Conservation (phyloP, 92 coral and sea anemone genomes). For the Virgularia gustaviana region DNA sequence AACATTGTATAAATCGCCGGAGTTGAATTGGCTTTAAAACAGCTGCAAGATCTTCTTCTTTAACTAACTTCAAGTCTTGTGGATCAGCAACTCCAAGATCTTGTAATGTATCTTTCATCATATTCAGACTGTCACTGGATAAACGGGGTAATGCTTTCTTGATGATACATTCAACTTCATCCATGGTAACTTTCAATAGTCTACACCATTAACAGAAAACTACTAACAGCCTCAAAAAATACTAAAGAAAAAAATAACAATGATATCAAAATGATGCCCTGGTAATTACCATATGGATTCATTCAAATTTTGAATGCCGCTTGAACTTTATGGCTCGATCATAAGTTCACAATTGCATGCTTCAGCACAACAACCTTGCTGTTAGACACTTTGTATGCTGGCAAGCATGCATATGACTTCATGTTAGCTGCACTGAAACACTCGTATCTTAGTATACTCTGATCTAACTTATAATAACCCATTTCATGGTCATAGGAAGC, state of each 20-base stretch:
- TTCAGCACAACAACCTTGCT: background rate
- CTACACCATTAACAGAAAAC: background rate
- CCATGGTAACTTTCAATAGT: too few species aligned
- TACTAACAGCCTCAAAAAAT: background rate
- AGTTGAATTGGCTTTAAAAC: conserved; percentile 22
- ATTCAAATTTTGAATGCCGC: too few species aligned
- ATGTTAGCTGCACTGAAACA: background rate
- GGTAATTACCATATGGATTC: too few species aligned
- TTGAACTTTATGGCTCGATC: too few species aligned
- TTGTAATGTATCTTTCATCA: background rate
- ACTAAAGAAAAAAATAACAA: too few species aligned
- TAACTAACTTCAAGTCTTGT: background rate
- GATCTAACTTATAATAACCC: conserved; percentile 8
- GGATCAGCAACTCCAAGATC: conserved; percentile 11
- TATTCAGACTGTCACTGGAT: background rate
- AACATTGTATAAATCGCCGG: background rate
- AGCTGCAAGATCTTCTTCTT: conserved; percentile 14
- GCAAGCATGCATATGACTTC: background rate
- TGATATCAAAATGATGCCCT: too few species aligned
- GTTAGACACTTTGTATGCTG: background rate
- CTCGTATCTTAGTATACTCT: background rate
- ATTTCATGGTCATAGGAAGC: conserved; percentile 10
- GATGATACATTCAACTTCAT: background rate
- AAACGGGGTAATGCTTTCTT: background rate
- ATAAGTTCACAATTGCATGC: background rate